Conservation (phyloP, 2,797 vertebrate species). For the Pyrocephalus nanus region DNA sequence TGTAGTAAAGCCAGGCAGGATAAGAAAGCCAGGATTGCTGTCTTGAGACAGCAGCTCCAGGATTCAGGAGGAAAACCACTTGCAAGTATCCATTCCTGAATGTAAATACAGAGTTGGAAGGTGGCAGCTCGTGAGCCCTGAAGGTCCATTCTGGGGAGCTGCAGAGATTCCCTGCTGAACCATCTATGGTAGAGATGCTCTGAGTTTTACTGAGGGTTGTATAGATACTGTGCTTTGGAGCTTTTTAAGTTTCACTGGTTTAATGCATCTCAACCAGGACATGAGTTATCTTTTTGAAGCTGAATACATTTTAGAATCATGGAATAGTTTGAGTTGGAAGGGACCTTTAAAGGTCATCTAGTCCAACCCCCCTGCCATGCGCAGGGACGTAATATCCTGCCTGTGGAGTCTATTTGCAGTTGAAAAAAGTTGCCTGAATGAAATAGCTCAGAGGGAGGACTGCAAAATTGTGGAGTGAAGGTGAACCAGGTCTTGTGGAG, state of each 20-base stretch:
- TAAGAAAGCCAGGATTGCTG: neutral
- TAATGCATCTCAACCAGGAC: neutral
- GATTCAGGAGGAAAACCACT: neutral
- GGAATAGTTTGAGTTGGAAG: neutral
- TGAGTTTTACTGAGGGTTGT: neutral
- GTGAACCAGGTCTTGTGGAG: neutral
- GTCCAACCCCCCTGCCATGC: neutral
- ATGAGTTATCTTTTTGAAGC: neutral
- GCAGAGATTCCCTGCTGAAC: neutral
- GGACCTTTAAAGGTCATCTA: neutral
- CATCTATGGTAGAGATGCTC: neutral
- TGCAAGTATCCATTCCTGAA: neutral
- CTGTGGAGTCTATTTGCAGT: neutral
- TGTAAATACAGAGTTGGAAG: neutral
- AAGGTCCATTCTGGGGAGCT: neutral
- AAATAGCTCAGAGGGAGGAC: neutral
- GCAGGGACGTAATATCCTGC: neutral
- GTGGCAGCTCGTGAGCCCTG: accelerated
- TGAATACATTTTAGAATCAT: neutral
- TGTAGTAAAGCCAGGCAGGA: neutral
- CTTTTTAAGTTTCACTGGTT: neutral
- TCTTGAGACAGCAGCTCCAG: neutral
- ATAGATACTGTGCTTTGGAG: neutral
- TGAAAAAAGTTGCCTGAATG: neutral
- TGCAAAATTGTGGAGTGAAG: neutral